phyloP scores from a whole-genome alignment of 30 jellyfish, hydroid and myxozoan species.

The Pelagia noctiluca region DNA sequence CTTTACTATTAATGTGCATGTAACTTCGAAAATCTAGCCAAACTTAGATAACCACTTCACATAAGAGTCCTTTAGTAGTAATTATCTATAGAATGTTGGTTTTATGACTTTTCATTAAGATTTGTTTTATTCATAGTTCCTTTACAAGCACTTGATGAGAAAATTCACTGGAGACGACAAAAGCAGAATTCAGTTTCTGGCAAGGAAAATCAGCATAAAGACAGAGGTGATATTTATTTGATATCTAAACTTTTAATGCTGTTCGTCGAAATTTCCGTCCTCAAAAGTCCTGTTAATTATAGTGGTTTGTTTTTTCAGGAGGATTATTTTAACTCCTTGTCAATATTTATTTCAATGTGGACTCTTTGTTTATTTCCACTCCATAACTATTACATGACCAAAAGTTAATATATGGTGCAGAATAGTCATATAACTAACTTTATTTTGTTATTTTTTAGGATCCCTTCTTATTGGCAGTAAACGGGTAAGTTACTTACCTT shows the following conservation, averaged over 20 bases:
- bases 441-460: slow-evolving; percentile 38
- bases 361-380: no score
- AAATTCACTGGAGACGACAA: slow-evolving; percentile 66
- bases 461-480: slow-evolving; percentile 66
- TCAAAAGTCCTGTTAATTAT: no score
- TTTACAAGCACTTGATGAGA: slow-evolving; percentile 67
- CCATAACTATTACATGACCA: no score
- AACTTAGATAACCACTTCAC: no score
- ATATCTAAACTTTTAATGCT: neutral
- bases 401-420: no score
- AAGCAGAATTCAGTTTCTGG: slow-evolving; percentile 30
- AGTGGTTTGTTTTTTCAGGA: no score
- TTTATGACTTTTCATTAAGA: no score
- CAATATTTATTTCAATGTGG: no score
- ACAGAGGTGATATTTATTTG: slow-evolving; percentile 27
- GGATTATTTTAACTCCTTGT: no score
- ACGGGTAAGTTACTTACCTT: slow-evolving; percentile 66
- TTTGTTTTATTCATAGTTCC: slow-evolving; percentile 61
- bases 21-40: neutral
- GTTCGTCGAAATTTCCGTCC: neutral
- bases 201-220: slow-evolving; percentile 66
- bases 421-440: no score
- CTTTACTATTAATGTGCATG: neutral
- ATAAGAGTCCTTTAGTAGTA: no score
- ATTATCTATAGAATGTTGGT: no score